These are phyloP conservation scores for Drosophila saltans DNA, from an alignment of 1,140 invertebrate genomes.

Conservation along the genomic window DNA sequence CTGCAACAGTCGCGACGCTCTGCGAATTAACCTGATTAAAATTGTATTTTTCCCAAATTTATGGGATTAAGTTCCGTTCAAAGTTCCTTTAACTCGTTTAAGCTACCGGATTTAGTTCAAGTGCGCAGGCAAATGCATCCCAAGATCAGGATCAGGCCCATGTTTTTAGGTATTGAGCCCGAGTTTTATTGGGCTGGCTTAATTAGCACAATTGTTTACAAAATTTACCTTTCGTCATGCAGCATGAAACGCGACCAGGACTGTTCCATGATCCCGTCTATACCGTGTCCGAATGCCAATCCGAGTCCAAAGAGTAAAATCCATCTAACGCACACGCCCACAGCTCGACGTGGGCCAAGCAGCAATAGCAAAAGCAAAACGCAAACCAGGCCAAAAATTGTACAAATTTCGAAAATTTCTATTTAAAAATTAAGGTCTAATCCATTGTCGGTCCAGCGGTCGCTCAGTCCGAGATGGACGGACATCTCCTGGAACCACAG, in stretches of 20 bases:
- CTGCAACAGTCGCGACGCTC: constrained; percentile 67
- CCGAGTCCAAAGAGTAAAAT: constrained; percentile 43
- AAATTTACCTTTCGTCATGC: constrained; percentile 82
- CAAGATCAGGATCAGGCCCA: constrained; percentile 15
- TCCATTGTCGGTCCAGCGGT: constrained; percentile 29
- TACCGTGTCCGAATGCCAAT: not conserved
- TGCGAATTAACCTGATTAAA: constrained; percentile 82
- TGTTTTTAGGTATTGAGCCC: constrained; percentile 50
- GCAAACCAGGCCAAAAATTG: constrained; percentile 48
- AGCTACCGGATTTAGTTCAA: constrained; percentile 82
- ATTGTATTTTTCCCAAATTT: constrained; percentile 83
- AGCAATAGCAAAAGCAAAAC: not conserved
- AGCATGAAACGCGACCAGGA: constrained; percentile 4
- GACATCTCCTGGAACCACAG: constrained; percentile 43
- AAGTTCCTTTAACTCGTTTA: constrained; percentile 83
- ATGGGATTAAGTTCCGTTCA: constrained; percentile 83
- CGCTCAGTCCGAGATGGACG: not conserved
- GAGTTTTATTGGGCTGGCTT: constrained; percentile 80
- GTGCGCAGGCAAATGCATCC: constrained; percentile 38
- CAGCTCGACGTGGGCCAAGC: constrained; percentile 43
- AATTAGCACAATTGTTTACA: constrained; percentile 83
- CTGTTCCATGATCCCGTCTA: not conserved
- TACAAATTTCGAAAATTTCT: constrained; percentile 51
- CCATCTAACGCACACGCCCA: constrained; percentile 73
- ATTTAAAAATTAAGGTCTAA: constrained; percentile 79